These are phyloP conservation scores for Pteronura brasiliensis DNA, from an alignment of 2,113 vertebrate species.

Conservation along the genomic window DNA sequence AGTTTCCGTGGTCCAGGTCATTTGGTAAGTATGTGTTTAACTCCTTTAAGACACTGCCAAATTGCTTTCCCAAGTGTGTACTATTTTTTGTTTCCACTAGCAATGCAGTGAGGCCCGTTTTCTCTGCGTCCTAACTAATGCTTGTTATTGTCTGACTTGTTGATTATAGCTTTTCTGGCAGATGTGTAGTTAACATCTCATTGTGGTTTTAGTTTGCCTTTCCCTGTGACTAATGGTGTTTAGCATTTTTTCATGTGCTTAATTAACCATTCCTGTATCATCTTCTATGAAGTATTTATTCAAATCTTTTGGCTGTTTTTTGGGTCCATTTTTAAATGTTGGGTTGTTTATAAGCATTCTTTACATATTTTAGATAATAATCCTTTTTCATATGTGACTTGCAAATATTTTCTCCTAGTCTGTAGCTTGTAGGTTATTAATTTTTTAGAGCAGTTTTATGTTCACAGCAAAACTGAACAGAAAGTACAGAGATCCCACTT, in stretches of 20 bases:
- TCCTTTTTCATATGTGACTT: background rate
- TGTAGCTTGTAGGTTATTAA: background rate
- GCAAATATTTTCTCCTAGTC: background rate
- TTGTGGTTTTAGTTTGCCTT: constrained; percentile 36
- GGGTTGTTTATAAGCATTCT: background rate
- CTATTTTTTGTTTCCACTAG: background rate
- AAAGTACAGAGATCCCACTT: background rate
- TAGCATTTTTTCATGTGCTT: background rate
- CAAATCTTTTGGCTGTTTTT: background rate
- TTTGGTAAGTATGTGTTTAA: background rate
- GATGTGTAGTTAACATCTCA: background rate
- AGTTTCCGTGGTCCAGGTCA: background rate
- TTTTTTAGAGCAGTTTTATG: background rate
- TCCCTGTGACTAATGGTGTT: background rate
- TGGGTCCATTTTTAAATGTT: background rate
- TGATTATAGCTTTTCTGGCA: background rate
- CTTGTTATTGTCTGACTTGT: constrained; percentile 20
- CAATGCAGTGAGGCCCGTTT: background rate
- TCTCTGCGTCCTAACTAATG: constrained; percentile 7
- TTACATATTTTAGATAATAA: background rate
- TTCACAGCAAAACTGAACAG: background rate
- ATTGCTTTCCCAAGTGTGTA: background rate
- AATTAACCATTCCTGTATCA: background rate
- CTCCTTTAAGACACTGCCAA: background rate
- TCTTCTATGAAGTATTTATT: background rate